phyloP scores from a whole-genome alignment of 2,113 vertebrate species.

The Serinus canaria region DNA sequence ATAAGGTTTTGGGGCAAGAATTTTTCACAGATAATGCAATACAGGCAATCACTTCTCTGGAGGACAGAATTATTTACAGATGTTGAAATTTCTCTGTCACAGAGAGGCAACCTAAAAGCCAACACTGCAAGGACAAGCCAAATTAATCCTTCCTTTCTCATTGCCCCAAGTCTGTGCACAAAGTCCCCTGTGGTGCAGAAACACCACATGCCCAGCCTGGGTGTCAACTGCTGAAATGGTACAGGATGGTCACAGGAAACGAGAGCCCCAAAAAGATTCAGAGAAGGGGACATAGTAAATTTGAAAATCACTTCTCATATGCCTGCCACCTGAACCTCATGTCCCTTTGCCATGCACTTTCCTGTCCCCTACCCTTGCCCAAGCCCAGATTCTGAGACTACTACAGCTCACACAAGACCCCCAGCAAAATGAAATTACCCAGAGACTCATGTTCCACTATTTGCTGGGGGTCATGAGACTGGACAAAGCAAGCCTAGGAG shows the following conservation, averaged over 20 bases:
- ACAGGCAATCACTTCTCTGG: background rate
- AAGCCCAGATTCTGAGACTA: background rate
- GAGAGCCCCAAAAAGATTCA: background rate
- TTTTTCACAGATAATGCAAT: slow-evolving; percentile 51
- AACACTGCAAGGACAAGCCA: background rate
- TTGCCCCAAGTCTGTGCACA: background rate
- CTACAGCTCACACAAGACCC: background rate
- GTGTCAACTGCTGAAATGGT: background rate
- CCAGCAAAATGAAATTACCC: background rate
- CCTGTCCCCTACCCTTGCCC: background rate
- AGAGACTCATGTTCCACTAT: background rate
- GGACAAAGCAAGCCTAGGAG: background rate
- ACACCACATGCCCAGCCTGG: background rate
- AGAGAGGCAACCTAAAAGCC: background rate
- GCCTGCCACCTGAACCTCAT: background rate
- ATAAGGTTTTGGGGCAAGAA: slow-evolving; percentile 30
- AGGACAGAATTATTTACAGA: slow-evolving; percentile 44
- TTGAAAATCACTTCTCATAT: background rate
- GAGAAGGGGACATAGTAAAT: background rate
- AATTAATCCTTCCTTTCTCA: background rate
- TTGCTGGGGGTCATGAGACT: background rate
- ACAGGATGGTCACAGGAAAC: background rate
- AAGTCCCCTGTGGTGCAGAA: background rate
- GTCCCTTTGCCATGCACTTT: background rate
- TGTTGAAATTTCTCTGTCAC: background rate